Base-by-base conservation (phyloP, 2,113 vertebrate genomes). In the Pygoscelis adeliae region DNA sequence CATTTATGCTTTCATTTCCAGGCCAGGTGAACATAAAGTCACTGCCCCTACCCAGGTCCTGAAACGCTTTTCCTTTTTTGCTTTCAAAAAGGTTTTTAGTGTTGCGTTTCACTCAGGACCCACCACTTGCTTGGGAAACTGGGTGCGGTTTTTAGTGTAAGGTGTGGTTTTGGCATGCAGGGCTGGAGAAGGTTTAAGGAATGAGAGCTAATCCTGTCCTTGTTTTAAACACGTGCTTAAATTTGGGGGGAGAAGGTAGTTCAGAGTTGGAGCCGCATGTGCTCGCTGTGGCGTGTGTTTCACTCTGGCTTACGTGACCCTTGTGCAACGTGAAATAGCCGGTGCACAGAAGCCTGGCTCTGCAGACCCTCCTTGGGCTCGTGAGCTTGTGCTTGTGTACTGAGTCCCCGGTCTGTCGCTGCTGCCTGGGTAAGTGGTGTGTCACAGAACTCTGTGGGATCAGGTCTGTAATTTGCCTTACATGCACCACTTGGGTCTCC, bases 101-200 rank as follows among this genome's bases (percentile, higher is more conserved):
- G 7, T 27, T 27, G 63, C 4, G 0, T 55, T 26, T 30, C 6
- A 2, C 32, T 5, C 17, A 0, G 56, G 73, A 34, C 22, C 22
- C 52, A 0, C 44, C 53, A 0, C 55, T 29, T 3, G 14, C 47
- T 42, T 5, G 38, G 55, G 56, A 47, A 44, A 22, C 32, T 8
- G 77, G 50, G 42, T 8, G 59, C 25, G 4, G 40, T 9, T 66
- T 25, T 34, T 17, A 7, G 17, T 3, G 5, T 27, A 8, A 36
- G 20, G 32, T 16, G 0, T 2, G 0, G 21, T 5, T 67, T 49
- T 34, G 30, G 59, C 49, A 1, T 2, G 29, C 15, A 1, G 52
- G 53, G 52, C 25, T 44, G 69, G 50, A 12, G 63, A 21, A 36
- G 32, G 47, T 22, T 38, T 50, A 49, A 38, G n/a, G 52, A 42